Conservation (phyloP, 64 coral and sea anemone species). For the Hydrozoanthus tunicans region DNA sequence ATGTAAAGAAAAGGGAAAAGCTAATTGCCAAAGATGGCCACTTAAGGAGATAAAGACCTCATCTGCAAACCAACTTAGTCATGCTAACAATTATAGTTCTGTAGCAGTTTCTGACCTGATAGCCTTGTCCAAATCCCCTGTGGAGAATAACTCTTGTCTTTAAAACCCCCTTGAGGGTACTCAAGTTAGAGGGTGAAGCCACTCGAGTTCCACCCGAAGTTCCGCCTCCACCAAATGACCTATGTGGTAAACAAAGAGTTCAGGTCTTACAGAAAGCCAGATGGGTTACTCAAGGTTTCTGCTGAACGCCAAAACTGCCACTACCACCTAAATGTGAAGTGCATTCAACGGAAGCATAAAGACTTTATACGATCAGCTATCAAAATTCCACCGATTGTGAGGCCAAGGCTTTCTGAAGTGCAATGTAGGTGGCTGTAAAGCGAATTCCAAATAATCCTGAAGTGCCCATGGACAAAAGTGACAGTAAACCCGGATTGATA, state of each 20-base stretch:
- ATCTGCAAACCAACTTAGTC: slow-evolving; percentile 10
- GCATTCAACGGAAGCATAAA: slow-evolving; percentile 37
- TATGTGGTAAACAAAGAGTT: slow-evolving; percentile 50
- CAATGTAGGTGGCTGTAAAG: slow-evolving; percentile 41
- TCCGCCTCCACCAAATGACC: slow-evolving; percentile 54
- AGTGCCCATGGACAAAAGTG: slow-evolving; percentile 6
- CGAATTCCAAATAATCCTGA: slow-evolving; percentile 52
- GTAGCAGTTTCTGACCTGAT: slow-evolving; percentile 51
- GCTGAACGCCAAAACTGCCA: slow-evolving; percentile 59
- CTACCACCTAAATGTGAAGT: slow-evolving; percentile 55
- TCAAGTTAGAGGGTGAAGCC: slow-evolving; percentile 55
- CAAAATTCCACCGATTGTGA: slow-evolving; percentile 41
- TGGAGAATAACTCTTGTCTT: slow-evolving; percentile 31
- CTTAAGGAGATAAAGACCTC: slow-evolving; percentile 56
- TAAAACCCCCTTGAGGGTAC: slow-evolving; percentile 51
- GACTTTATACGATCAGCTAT: slow-evolving; percentile 50
- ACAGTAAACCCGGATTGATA: background rate
- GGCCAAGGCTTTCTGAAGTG: slow-evolving; percentile 20
- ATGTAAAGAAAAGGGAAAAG: slow-evolving; percentile 57
- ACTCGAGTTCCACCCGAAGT: slow-evolving; percentile 52
- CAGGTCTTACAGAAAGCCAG: slow-evolving; percentile 52
- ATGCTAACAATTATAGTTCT: slow-evolving; percentile 36
- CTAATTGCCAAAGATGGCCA: slow-evolving; percentile 23
- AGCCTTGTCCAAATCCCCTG: slow-evolving; percentile 31
- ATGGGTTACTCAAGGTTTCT: slow-evolving; percentile 53